Evolutionary conservation across 2,797 vertebrate genomes (phyloP), one percentile per base, ranked within the genome.

Genomic region (Sebastes oblongus): DNA sequence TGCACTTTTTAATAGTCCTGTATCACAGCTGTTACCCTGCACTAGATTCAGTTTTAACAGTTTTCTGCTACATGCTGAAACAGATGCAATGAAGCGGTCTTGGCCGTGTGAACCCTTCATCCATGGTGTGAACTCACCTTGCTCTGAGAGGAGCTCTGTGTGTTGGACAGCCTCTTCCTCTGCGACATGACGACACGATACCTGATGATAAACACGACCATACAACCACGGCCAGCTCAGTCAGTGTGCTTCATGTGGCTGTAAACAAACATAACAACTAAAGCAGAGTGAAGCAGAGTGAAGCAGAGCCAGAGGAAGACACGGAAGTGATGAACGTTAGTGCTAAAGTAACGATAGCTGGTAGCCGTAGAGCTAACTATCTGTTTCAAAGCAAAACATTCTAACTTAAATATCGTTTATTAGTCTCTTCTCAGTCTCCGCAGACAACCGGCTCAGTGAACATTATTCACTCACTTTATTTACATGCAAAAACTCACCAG

Each of bases 101-200:
- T 56, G 25, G 16, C 4, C 54, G 22, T 13, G 36, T 39, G 4
- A 39, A 39, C 36, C 36, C 36, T 39, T 13, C 36, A 39, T 39
- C 36, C 36, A 39, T 13, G 36, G 36, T 39, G 54, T 60, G 12
- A 46, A 50, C 56, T 6, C 27, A 72, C 70, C 58, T 61, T 79
- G 58, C 1, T 65, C 71, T 90, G 89, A 56, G 87, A 80, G 22
- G 67, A 11, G 62, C 29, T 72, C 30, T 42, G 87, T 0, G 85
- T 5, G 77, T 5, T 60, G 8, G 71, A 66, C 9, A 8, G 52
- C 29, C 83, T 74, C 67, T 87, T 91, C 3, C 88, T 92, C 64
- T 92, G 88, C 5, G 80, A 34, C 93, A 94, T 94, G 71, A 4
- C n/a, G 25, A 14, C 68, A 4, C 9, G 4, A 25, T 25, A 7